Evolutionary conservation across 2,888 invertebrate species (phyloP).

Genomic region (Tridacna gigas): DNA sequence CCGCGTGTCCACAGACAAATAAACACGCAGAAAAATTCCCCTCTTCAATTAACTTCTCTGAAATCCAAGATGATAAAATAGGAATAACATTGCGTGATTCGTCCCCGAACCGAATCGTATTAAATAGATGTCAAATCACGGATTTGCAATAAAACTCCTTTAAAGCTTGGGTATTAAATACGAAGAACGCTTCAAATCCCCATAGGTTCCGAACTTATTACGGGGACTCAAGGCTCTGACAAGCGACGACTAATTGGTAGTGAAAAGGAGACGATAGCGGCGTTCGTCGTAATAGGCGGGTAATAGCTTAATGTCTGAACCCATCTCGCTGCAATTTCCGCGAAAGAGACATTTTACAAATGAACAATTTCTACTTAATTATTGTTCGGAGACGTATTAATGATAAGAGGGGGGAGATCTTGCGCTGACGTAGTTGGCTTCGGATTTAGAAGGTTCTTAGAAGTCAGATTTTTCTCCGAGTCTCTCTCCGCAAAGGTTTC

Average conservation of each 20-base stretch:
- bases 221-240: constrained; percentile 47
- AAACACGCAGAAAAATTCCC: constrained; percentile 56
- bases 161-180: constrained; percentile 61
- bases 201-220: constrained; percentile 55
- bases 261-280: constrained; percentile 58
- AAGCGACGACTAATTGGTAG: constrained; percentile 62
- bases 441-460: background rate
- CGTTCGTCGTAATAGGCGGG: constrained; percentile 59
- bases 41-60: constrained; percentile 62
- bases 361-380: constrained; percentile 67
- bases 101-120: constrained; percentile 39
- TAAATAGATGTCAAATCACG: constrained; percentile 63
- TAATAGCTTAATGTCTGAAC: constrained; percentile 67
- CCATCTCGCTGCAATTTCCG: constrained; percentile 63
- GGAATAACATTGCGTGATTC: constrained; percentile 62
- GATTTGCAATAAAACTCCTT: constrained; percentile 59
- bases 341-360: constrained; percentile 62
- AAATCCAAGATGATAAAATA: constrained; percentile 63
- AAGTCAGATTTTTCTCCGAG: too few species aligned
- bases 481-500: too few species aligned
- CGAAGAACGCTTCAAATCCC: constrained; percentile 57
- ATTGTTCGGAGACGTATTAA: constrained; percentile 58
- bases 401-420: constrained; percentile 50
- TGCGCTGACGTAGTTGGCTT: constrained; percentile 19
- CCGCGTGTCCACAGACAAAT: constrained; percentile 54